Evolutionary conservation across 2,888 invertebrate species (phyloP).

Genomic region (Darwinula stevensoni): DNA sequence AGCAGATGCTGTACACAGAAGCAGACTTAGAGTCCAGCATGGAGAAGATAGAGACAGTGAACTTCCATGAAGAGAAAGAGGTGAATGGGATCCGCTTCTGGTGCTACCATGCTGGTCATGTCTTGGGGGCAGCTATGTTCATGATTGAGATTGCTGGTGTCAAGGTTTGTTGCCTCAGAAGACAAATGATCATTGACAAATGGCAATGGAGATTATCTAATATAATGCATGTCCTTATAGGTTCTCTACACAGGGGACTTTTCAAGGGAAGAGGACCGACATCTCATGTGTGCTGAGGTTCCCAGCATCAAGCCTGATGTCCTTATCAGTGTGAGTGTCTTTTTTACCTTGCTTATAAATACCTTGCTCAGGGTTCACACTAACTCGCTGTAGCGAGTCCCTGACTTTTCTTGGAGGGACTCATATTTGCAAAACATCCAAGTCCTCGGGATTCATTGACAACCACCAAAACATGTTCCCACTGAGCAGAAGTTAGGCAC

Average conservation of each 20-base stretch:
- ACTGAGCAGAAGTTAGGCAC: too few species aligned
- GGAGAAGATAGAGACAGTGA: conserved; percentile 95
- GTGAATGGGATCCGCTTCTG: conserved; percentile 88
- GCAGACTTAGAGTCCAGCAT: conserved; percentile 87
- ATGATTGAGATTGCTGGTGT: conserved; percentile 99
- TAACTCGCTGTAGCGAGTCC: too few species aligned
- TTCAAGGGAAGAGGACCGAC: conserved; percentile 89
- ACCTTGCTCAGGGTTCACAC: too few species aligned
- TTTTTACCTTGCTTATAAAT: too few species aligned
- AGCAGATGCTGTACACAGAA: conserved; percentile 89
- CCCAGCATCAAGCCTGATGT: conserved; percentile 88
- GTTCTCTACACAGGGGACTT: conserved; percentile 93
- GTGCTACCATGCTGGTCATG: conserved; percentile 97
- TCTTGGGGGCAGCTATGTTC: conserved; percentile 97
- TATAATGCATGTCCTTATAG: conserved; percentile 15
- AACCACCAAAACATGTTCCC: too few species aligned
- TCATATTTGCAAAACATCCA: too few species aligned
- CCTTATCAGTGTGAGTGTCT: conserved; percentile 43
- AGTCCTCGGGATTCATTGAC: too few species aligned
- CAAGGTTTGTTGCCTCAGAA: conserved; percentile 22
- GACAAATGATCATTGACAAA: background rate
- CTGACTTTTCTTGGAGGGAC: too few species aligned
- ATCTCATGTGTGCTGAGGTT: conserved; percentile 97
- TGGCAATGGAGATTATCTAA: background rate
- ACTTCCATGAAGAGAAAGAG: conserved; percentile 93